Evolutionary conservation across 2,888 invertebrate species (phyloP).

Genomic region (Drosophila barbarae): DNA sequence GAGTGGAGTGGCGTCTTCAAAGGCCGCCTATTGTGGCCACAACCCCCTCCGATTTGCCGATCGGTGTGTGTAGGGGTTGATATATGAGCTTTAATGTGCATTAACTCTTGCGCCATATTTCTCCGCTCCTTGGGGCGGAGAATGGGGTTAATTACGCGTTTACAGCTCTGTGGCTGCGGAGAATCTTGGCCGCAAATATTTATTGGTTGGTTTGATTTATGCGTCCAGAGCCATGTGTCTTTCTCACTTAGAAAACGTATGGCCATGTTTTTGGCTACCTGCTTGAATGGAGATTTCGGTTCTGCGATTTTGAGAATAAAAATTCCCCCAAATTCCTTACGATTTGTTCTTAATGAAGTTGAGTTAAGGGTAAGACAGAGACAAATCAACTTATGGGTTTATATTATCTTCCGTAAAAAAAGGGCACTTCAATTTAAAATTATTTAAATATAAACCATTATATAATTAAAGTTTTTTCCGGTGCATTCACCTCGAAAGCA

Average conservation of each 20-base stretch:
- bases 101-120: conserved; percentile 60
- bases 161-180: conserved; percentile 41
- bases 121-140: conserved; percentile 22
- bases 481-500: conserved; percentile 11
- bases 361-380: neutral
- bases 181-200: conserved; percentile 52
- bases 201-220: conserved; percentile 68
- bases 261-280: conserved; percentile 19
- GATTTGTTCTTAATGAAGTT: neutral
- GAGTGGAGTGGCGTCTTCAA: conserved; percentile 34
- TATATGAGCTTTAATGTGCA: conserved; percentile 70
- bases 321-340: neutral
- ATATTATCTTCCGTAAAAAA: neutral
- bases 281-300: conserved; percentile 1
- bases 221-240: conserved; percentile 38
- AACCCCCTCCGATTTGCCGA: neutral
- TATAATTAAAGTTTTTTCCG: neutral
- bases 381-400: neutral
- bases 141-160: conserved; percentile 71
- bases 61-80: conserved; percentile 52
- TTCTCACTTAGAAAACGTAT: conserved; percentile 21
- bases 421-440: neutral
- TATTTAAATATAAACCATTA: neutral
- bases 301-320: neutral
- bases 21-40: conserved; percentile 52